Base-by-base conservation (phyloP, 2,113 vertebrate species). In the Ovis canadensis region DNA sequence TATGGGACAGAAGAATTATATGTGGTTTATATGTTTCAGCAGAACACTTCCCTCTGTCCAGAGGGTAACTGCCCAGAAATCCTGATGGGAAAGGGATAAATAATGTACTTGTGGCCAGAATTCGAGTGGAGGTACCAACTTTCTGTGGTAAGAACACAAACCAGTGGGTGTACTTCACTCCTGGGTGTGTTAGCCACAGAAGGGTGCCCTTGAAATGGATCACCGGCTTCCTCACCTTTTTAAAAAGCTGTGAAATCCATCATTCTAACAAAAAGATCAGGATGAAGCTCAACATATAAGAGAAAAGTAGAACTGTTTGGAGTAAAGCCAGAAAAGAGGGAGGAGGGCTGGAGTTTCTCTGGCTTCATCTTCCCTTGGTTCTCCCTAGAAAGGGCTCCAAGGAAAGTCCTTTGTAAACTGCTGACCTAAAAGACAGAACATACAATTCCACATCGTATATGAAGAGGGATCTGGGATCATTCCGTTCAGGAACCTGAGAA, bases 361-460 rank as follows among this genome's bases (percentile, higher is more conserved):
- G 77, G 36, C 62, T 82, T 67, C 31, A 71, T 62, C 84, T 29
- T 54, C 48, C 33, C 67, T 55, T 80, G 11, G 36, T 29, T 36
- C 10, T 6, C 16, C n/a, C 16, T 27, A 43, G 14, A 64, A 2
- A 13, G 45, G 29, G 12, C 52, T 67, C 50, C 17, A 89, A 64
- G 62, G 88, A 95, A 95, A 95, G 23, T 29, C 54, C 91, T 71
- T 92, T 83, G 81, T 92, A 92, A 95, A 94, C 33, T 36, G 88
- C 16, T 74, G 82, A 74, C 83, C 36, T 74, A 74, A 64, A 85
- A 96, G 74, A 54, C 1, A 87, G 36, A 89, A 33, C 64, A n/a
- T 43, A 96, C 50, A 60, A 2, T 90, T 78, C 50, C 45, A 64
- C 13, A 57, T 36, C 10, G 27, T 88, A 1, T 67, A 84, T n/a